Evolutionary conservation across 2,113 vertebrate genomes (phyloP), one percentile per base, ranked within the genome.

Genomic region (Paralichthys olivaceus): DNA sequence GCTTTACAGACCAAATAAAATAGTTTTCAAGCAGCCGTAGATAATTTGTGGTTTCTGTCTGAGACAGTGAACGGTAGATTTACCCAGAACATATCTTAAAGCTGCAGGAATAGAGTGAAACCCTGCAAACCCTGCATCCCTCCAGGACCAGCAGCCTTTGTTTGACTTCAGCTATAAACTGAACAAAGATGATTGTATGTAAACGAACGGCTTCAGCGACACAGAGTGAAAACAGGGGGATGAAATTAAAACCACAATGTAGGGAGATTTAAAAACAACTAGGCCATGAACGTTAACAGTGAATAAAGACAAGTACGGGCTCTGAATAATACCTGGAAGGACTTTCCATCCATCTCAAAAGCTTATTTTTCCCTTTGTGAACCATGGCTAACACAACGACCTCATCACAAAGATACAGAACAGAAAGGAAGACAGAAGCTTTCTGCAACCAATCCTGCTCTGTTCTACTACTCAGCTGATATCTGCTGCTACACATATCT

Each of bases 71-170:
- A 22, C 55, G 56, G 20, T 45, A 37, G 49, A 60, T 79, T 84
- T 77, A 53, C 28, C 54, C 19, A 28, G 54, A 79, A 84, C 77
- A 63, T 51, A 51, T 72, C 4, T 53, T 54, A 54, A 73, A 67
- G n/a, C 68, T 78, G 65, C 17, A 12, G 73, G 32, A 34, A 68
- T 22, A 12, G 8, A 69, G 58, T 7, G 55, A 79, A 87, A 75
- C 86, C 86, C 55, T 79, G 71, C 74, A 87, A 77, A 57, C 84
- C 84, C 64, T 84, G 77, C 80, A 81, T 85, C 71, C 89, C 86
- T 87, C 28, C n/a, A 72, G 89, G 82, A 88, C 77, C 83, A 66
- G 40, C 54, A 61, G 58, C 40, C 34, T 55, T 26, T 71, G 58
- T 71, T 62, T 73, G 3, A 29, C 49, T 77, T 23, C 23, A 58